Conservation (phyloP, 2,113 vertebrate species). For the Corvus hawaiiensis region DNA sequence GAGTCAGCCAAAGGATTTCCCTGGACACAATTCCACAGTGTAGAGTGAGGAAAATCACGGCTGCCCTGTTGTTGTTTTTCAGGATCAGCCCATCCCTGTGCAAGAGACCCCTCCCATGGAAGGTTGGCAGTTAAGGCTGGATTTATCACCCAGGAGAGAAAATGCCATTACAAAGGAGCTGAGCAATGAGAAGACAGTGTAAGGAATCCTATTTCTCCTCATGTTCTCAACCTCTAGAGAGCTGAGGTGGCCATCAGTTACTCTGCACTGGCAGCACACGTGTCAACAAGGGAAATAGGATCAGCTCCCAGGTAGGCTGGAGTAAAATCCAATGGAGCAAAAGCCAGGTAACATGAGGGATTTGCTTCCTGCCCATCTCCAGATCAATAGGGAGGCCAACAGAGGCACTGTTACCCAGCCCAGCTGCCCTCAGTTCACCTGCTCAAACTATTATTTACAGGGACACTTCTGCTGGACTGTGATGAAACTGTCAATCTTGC, state of each 20-base stretch:
- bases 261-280: fast-evolving
- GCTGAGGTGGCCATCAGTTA: not conserved
- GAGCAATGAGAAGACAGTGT: not conserved
- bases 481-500: not conserved
- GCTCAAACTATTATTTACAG: not conserved
- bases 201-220: not conserved
- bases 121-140: not conserved
- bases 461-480: not conserved
- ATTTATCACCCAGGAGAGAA: not conserved
- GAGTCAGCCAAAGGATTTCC: not conserved
- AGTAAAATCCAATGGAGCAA: not conserved
- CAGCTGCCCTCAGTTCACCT: not conserved
- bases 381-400: not conserved
- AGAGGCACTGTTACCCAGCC: not conserved
- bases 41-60: not conserved
- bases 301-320: not conserved
- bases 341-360: fast-evolving
- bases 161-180: not conserved
- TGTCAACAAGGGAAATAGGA: not conserved
- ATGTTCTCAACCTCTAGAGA: not conserved
- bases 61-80: not conserved
- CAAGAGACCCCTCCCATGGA: not conserved
- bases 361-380: not conserved
- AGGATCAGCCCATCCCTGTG: not conserved
- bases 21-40: fast-evolving